Conservation (phyloP, 2,797 vertebrate species). For the Sorex maritimensis region DNA sequence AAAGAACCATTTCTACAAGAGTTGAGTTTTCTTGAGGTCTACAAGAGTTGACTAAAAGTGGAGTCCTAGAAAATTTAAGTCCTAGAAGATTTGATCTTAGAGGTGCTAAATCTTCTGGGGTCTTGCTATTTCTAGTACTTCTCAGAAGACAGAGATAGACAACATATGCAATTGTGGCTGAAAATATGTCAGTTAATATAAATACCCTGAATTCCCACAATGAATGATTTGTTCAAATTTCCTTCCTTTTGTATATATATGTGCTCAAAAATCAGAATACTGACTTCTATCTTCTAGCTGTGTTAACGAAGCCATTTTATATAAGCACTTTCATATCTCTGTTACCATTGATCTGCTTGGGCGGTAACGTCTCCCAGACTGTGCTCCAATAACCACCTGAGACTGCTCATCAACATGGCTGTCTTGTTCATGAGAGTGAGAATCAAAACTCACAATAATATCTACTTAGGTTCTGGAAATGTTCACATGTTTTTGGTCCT, state of each 20-base stretch:
- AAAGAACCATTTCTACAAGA: slow-evolving; percentile 16
- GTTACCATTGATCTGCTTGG: neutral
- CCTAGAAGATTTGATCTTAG: neutral
- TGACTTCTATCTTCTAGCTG: neutral
- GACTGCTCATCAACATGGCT: neutral
- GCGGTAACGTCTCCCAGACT: neutral
- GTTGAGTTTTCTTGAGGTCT: neutral
- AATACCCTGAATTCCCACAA: neutral
- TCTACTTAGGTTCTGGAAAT: neutral
- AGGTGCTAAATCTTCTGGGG: neutral
- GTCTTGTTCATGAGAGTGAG: neutral
- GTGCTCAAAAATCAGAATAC: neutral
- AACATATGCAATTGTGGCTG: neutral
- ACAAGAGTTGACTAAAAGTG: too few species aligned
- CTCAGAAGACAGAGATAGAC: neutral
- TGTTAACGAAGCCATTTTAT: neutral
- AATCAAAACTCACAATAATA: neutral
- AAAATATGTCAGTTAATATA: neutral
- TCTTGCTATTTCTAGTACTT: neutral
- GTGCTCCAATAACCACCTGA: neutral
- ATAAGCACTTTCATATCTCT: neutral
- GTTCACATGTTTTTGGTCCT: neutral
- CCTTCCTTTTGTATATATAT: neutral
- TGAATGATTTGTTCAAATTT: neutral
- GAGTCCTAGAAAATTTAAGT: neutral